Percentiles rank a stretch among this genome's conserved stretches.
These are phyloP conservation scores for Drosophila subpulchrella DNA, from an alignment of 1,140 invertebrate genomes.

Conservation along the genomic window DNA sequence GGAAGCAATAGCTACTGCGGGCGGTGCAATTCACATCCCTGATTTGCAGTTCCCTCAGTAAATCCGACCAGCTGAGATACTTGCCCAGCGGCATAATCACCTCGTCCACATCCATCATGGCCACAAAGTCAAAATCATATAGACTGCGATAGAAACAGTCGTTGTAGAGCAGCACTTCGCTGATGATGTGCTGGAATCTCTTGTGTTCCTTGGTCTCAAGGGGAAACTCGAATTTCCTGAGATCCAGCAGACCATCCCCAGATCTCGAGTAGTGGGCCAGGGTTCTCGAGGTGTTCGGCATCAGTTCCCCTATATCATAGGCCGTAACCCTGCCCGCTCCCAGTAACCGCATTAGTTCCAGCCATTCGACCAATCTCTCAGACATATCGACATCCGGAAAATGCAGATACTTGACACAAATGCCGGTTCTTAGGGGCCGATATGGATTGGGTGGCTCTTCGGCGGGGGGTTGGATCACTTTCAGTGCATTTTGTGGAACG, in stretches of 20 bases:
- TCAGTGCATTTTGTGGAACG: slow-evolving; percentile 91
- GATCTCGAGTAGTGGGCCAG: slow-evolving; percentile 89
- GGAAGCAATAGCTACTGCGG: slow-evolving; percentile 91
- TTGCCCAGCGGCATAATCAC: slow-evolving; percentile 91
- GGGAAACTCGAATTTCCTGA: slow-evolving; percentile 92
- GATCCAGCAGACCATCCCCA: slow-evolving; percentile 88
- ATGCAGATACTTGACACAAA: slow-evolving; percentile 96
- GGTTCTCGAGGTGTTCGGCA: slow-evolving; percentile 65
- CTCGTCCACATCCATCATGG: slow-evolving; percentile 95
- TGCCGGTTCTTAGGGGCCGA: slow-evolving; percentile 90
- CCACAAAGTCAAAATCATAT: slow-evolving; percentile 95
- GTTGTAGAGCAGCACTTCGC: slow-evolving; percentile 97
- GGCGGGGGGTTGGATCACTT: slow-evolving; percentile 88
- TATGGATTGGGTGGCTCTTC: slow-evolving; percentile 79
- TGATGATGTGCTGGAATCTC: slow-evolving; percentile 92
- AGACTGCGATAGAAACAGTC: slow-evolving; percentile 97
- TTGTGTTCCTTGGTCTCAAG: slow-evolving; percentile 87
- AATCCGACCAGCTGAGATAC: slow-evolving; percentile 37
- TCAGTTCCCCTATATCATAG: slow-evolving; percentile 88
- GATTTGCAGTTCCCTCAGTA: slow-evolving; percentile 26
- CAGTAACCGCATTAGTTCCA: slow-evolving; percentile 92
- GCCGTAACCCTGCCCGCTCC: slow-evolving; percentile 96
- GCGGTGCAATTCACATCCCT: slow-evolving; percentile 6
- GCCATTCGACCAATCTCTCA: slow-evolving; percentile 95
- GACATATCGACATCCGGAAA: slow-evolving; percentile 94